Evolutionary conservation across 2,113 vertebrate genomes (phyloP), one percentile per base, ranked within the genome.

Genomic region (Asarcornis scutulata): DNA sequence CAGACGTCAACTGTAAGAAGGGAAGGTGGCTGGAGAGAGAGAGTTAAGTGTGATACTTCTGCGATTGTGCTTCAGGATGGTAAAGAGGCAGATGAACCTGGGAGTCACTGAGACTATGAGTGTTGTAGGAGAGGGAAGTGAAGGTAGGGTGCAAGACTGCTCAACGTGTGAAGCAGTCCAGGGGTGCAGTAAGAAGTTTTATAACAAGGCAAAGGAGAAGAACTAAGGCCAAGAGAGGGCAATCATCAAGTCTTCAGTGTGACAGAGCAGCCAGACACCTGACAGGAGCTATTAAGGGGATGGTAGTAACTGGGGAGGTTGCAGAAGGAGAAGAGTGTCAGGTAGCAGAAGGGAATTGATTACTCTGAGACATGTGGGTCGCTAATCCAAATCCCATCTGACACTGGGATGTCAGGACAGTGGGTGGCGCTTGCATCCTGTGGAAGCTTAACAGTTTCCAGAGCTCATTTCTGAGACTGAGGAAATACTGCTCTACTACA

Each of bases 1-100:
- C 32, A 46, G 17, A 34, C 6, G 14, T 46, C 17, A 23, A 1
- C 32, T 91, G 60, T 62, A 64, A 78, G 77, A 86, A 94, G 21
- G 40, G 74, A 56, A 55, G 40, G 11, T 46, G 29, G 8, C 2
- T 56, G 20, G 48, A 79, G 56, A 68, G 17, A 17, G 2, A 32
- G 7, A 66, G 26, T 44, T 64, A 74, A 55, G 25, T 36, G 58
- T 44, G 40, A 11, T 73, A 22, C 42, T 62, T 32, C 56, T 31
- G 3, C 34, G 1, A 0, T 17, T 3, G 2, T 68, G 13, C 2
- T 2, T 8, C 17, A 62, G 36, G 36, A 40, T 46, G 11, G 34
- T 20, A 83, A 86, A 48, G n/a, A 67, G 20, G n/a, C 59, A 58
- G 32, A 10, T 63, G 38, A 66, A 23, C 22, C 8, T 71, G 53